Conservation (phyloP, 1,140 invertebrate genomes). For the Penaeus japonicus region DNA sequence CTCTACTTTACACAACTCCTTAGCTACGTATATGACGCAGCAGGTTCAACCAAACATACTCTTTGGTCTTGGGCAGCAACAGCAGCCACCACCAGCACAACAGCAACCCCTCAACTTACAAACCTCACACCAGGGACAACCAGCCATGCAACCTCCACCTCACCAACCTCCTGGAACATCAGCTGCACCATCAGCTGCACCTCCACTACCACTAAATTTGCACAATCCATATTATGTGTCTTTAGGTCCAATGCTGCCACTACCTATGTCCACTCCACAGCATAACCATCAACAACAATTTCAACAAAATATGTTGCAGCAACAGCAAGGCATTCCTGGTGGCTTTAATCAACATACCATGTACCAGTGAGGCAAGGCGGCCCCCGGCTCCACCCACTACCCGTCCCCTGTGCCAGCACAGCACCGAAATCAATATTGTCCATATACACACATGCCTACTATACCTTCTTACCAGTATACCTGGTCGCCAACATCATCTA, state of each 20-base stretch:
- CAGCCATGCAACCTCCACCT: conserved; percentile 46
- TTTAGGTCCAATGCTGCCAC: conserved; percentile 49
- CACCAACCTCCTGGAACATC: conserved; percentile 35
- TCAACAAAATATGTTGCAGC: conserved; percentile 52
- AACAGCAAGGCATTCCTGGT: conserved; percentile 44
- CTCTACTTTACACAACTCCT: conserved; percentile 48
- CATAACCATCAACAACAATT: conserved; percentile 55
- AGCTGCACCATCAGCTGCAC: conserved; percentile 31
- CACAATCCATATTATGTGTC: conserved; percentile 54
- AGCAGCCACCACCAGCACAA: conserved; percentile 44
- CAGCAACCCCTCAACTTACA: conserved; percentile 54
- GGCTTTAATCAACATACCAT: conserved; percentile 53
- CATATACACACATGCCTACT: conserved; percentile 11
- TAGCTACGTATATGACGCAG: conserved; percentile 54
- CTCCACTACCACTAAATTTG: conserved; percentile 45
- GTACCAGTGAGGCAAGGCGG: conserved; percentile 54
- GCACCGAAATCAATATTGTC: conserved; percentile 37
- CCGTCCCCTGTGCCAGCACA: conserved; percentile 48
- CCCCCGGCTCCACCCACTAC: conserved; percentile 39
- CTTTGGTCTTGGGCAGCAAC: conserved; percentile 48
- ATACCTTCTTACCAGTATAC: conserved; percentile 27
- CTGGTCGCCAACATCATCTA: conserved; percentile 3
- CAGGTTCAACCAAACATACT: conserved; percentile 50
- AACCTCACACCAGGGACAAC: conserved; percentile 48
- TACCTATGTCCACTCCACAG: conserved; percentile 51